A percentile compares a stretch with the other conserved stretches of the same genome.
phyloP scores from a whole-genome alignment of 2,113 vertebrate genomes.

The Verasper variegatus region DNA sequence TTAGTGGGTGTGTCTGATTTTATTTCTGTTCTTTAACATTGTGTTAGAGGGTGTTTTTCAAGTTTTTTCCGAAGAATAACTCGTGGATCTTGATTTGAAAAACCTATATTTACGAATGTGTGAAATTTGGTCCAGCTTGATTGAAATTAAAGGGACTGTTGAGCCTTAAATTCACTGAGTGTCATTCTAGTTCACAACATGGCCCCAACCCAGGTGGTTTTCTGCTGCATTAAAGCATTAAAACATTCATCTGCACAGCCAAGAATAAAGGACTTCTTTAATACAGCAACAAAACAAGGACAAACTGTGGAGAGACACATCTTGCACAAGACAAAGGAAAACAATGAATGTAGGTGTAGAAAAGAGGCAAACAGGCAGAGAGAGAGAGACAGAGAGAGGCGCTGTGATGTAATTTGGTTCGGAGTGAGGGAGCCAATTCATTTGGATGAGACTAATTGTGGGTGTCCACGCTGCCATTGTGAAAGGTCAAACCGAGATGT shows the following conservation, averaged over 20 bases:
- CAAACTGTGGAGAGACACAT: neutral
- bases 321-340: neutral
- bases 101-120: too few species aligned
- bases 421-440: slow-evolving; percentile 27
- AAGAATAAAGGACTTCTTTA: neutral
- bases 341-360: neutral
- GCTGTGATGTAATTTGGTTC: slow-evolving; percentile 35
- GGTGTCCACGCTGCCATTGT: slow-evolving; percentile 32
- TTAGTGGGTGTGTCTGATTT: too few species aligned
- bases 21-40: too few species aligned
- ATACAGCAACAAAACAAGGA: neutral
- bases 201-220: too few species aligned
- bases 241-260: neutral
- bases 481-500: slow-evolving; percentile 68
- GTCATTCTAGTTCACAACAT: too few species aligned
- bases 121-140: too few species aligned
- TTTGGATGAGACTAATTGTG: slow-evolving; percentile 57
- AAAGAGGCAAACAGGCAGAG: neutral
- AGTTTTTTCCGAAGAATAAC: too few species aligned
- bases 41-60: too few species aligned
- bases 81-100: too few species aligned
- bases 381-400: slow-evolving; percentile 6
- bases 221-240: too few species aligned
- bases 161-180: too few species aligned
- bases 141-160: too few species aligned